phyloP scores from a whole-genome alignment of 2,888 invertebrate species.

The Ophion slaviceki region DNA sequence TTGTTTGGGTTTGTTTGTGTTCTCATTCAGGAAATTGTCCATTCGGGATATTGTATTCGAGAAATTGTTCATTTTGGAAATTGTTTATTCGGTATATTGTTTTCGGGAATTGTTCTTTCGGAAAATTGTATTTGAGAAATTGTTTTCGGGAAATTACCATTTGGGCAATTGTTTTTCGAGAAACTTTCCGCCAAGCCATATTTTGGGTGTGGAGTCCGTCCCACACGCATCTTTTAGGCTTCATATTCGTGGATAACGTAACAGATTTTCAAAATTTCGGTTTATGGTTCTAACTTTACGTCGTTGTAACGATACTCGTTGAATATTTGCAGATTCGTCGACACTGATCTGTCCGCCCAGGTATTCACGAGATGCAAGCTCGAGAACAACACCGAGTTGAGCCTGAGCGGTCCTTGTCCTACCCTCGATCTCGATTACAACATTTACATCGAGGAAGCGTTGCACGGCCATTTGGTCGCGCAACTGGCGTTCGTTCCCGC shows the following conservation, averaged over 20 bases:
- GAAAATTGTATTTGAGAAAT: no score
- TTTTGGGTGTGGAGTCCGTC: no score
- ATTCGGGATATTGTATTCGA: no score
- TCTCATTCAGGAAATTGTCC: no score
- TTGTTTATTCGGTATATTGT: no score
- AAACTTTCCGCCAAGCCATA: no score
- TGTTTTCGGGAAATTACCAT: no score
- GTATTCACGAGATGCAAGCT: slow-evolving; percentile 87
- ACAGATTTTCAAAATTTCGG: not conserved
- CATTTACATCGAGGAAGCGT: slow-evolving; percentile 85
- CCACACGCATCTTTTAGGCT: no score
- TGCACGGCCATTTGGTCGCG: slow-evolving; percentile 83
- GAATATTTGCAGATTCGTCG: slow-evolving; percentile 85
- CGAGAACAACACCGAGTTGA: slow-evolving; percentile 85
- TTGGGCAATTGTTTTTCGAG: no score
- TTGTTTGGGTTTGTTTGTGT: no score
- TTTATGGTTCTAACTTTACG: not conserved
- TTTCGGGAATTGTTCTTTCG: no score
- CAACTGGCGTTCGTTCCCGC: slow-evolving; percentile 84
- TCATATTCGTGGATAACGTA: not conserved
- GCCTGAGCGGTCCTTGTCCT: slow-evolving; percentile 83
- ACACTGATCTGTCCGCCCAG: slow-evolving; percentile 87
- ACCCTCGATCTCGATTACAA: slow-evolving; percentile 86
- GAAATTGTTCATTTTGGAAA: no score
- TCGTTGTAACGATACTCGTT: not conserved